Evolutionary conservation across 1,140 invertebrate genomes (phyloP).

Genomic region (Caenorhabditis remanei): DNA sequence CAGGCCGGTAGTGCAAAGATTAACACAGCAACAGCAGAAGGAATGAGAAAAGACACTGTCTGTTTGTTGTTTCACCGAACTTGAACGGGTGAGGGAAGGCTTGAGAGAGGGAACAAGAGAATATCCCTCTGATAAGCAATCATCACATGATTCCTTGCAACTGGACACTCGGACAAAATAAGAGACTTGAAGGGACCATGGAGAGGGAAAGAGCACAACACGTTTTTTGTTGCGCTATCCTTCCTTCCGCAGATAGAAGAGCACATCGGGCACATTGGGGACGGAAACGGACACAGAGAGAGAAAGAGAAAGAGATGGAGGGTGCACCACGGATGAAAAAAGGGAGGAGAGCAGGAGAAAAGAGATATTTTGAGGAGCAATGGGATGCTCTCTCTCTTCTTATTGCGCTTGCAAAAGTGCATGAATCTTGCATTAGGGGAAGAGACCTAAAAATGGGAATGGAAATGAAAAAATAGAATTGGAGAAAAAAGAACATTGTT

Average conservation of each 20-base stretch:
- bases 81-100: constrained; percentile 17
- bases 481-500: too few relatives aligned
- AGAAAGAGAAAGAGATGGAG: constrained; percentile 1
- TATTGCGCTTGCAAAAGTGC: constrained; percentile 46
- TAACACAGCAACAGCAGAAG: not conserved
- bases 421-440: constrained; percentile 32
- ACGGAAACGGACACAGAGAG: constrained; percentile 52
- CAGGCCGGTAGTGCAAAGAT: constrained; percentile 45
- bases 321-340: constrained; percentile 33
- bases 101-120: not conserved
- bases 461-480: not conserved
- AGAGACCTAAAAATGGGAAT: not conserved
- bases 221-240: constrained; percentile 53
- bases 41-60: constrained; percentile 12
- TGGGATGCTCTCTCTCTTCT: constrained; percentile 10
- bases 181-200: not conserved
- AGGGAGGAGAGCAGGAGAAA: not conserved
- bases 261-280: not conserved
- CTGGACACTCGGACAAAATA: constrained; percentile 3
- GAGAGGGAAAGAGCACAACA: constrained; percentile 36
- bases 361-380: constrained; percentile 40
- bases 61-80: constrained; percentile 52
- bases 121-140: constrained; percentile 19
- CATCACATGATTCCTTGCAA: constrained; percentile 4
- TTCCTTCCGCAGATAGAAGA: constrained; percentile 28